Percentiles rank a stretch among this genome's conserved stretches.
These are phyloP conservation scores for Phasianus colchicus DNA, from an alignment of 2,113 vertebrate species.

Conservation along the genomic window DNA sequence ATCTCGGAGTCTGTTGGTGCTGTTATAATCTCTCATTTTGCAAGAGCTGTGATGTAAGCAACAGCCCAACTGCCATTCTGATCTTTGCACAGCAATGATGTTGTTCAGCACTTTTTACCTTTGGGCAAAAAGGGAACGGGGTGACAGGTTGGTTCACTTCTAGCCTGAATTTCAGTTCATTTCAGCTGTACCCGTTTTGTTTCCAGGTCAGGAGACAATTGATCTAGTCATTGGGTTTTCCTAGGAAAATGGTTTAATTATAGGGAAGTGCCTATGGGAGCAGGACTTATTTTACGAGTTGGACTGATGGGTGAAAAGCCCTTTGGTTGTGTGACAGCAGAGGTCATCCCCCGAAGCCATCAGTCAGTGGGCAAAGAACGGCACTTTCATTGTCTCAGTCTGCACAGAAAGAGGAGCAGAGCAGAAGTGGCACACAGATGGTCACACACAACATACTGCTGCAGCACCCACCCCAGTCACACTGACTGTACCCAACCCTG, in stretches of 20 bases:
- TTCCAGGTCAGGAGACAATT: slow-evolving; percentile 20
- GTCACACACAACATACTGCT: neutral
- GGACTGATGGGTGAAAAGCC: neutral
- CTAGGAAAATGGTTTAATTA: neutral
- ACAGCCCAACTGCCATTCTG: neutral
- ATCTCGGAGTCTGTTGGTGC: neutral
- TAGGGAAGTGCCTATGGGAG: neutral
- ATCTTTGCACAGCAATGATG: neutral
- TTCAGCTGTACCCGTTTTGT: neutral
- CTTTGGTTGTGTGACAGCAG: neutral
- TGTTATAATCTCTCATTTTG: neutral
- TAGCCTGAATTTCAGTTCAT: neutral
- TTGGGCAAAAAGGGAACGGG: neutral
- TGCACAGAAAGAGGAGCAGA: neutral
- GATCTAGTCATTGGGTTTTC: neutral
- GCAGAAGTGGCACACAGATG: neutral
- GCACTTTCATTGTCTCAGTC: neutral
- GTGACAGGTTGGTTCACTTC: neutral
- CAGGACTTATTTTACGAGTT: neutral
- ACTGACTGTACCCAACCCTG: neutral
- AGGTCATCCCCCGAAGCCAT: neutral
- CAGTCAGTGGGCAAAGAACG: neutral
- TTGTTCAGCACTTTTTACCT: neutral
- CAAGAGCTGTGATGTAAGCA: neutral
- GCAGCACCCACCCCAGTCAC: neutral